A percentile compares a stretch with the other conserved stretches of the same genome.
phyloP scores from a whole-genome alignment of 2,113 vertebrate species.

The Narcine bancroftii region DNA sequence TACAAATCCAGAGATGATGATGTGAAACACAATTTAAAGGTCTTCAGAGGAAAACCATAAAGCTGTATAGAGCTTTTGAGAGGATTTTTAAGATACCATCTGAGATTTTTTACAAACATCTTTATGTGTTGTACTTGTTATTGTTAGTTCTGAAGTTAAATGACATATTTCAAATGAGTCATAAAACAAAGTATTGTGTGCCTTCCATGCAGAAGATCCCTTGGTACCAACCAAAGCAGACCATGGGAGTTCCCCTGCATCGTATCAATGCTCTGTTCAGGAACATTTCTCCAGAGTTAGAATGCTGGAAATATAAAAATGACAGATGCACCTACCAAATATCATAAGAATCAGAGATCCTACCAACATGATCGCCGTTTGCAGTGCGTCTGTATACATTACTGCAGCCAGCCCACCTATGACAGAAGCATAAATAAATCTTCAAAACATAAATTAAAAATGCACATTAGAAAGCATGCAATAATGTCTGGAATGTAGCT shows the following conservation, averaged over 20 bases:
- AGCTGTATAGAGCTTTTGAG: not conserved
- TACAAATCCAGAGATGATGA: not conserved
- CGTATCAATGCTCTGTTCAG: not conserved
- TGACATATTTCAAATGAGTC: not conserved
- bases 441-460: not conserved
- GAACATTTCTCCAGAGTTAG: not conserved
- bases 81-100: not conserved
- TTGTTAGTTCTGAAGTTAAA: not conserved
- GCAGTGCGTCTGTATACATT: constrained; percentile 88
- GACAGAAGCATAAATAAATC: constrained; percentile 9
- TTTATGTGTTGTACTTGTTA: not conserved
- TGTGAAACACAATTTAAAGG: not conserved
- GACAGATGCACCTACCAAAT: constrained; percentile 71
- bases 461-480: not conserved
- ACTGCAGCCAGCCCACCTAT: constrained; percentile 90
- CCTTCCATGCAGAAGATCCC: too few relatives aligned
- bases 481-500: not conserved
- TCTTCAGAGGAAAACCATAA: not conserved
- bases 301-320: constrained; percentile 9
- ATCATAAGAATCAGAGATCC: constrained; percentile 77
- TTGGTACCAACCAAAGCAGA: too few relatives aligned
- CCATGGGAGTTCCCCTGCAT: not conserved
- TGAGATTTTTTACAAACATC: not conserved
- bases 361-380: constrained; percentile 81
- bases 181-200: not conserved